Evolutionary conservation across 1,140 invertebrate genomes (phyloP).

Genomic region (Drepana arcuata): DNA sequence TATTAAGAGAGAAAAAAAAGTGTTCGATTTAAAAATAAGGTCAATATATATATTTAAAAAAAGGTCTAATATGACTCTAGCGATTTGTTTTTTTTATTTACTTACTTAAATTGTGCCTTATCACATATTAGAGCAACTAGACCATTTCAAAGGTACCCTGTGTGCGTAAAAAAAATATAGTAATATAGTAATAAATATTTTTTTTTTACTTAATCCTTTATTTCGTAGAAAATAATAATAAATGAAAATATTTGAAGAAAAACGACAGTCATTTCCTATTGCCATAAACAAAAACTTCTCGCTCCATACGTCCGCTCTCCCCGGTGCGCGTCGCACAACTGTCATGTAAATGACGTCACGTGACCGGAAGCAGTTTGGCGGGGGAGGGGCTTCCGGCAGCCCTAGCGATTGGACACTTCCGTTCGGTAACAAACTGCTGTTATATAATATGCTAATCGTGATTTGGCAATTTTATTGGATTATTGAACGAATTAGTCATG

Average conservation of each 20-base stretch:
- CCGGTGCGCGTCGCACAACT: constrained; percentile 34
- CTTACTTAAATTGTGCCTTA: background rate
- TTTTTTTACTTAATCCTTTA: no score
- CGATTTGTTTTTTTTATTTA: constrained; percentile 1
- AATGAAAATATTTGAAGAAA: constrained; percentile 16
- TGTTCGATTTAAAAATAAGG: no score
- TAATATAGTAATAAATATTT: no score
- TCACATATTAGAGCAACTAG: background rate
- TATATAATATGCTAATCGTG: constrained; percentile 64
- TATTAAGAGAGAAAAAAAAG: no score
- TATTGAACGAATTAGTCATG: constrained; percentile 28
- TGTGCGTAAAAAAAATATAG: constrained; percentile 1
- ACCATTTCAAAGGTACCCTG: constrained; percentile 2
- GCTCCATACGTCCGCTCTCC: constrained; percentile 28
- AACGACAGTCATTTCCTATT: constrained; percentile 39
- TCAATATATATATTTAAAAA: no score
- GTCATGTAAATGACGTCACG: constrained; percentile 69
- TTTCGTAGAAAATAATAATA: no score
- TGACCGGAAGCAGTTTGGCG: constrained; percentile 59
- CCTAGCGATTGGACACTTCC: constrained; percentile 68
- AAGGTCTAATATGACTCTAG: no score
- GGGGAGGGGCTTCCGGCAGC: constrained; percentile 52
- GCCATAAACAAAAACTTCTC: constrained; percentile 31
- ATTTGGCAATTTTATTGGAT: constrained; percentile 61
- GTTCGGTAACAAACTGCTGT: constrained; percentile 50